A percentile compares a stretch with the other conserved stretches of the same genome.
phyloP scores from a whole-genome alignment of 2,888 invertebrate species.

The Philaethria dido region DNA sequence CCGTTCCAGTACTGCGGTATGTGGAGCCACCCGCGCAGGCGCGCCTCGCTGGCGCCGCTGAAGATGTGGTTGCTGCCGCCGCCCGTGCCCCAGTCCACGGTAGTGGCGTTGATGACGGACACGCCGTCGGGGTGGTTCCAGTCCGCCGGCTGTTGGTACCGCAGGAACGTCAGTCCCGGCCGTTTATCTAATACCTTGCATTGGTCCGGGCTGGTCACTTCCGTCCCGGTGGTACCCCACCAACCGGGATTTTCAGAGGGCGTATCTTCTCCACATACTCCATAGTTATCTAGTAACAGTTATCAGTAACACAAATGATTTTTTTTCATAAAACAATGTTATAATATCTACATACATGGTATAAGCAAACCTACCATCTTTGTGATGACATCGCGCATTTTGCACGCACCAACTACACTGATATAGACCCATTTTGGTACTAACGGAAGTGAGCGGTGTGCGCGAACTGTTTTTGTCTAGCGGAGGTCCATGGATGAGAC shows the following conservation, averaged over 20 bases:
- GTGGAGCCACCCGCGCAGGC: slow-evolving; percentile 91
- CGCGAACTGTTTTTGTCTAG: slow-evolving; percentile 68
- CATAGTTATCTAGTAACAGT: slow-evolving; percentile 86
- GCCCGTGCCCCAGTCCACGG: slow-evolving; percentile 90
- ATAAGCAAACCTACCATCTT: slow-evolving; percentile 85
- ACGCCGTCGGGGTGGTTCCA: slow-evolving; percentile 95
- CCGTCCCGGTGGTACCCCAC: slow-evolving; percentile 94
- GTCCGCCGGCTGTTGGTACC: slow-evolving; percentile 94
- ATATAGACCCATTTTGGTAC: slow-evolving; percentile 89
- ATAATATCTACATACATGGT: neutral
- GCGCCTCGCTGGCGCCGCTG: slow-evolving; percentile 88
- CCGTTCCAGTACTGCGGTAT: slow-evolving; percentile 90
- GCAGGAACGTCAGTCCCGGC: slow-evolving; percentile 94
- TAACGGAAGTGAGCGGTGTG: slow-evolving; percentile 82
- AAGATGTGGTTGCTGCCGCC: slow-evolving; percentile 88
- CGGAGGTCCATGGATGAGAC: slow-evolving; percentile 91
- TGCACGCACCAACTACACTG: slow-evolving; percentile 97
- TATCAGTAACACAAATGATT: neutral
- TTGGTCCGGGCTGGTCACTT: slow-evolving; percentile 88
- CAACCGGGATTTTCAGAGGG: slow-evolving; percentile 93
- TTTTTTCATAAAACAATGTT: neutral
- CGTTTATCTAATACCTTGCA: slow-evolving; percentile 91
- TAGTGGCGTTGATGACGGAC: slow-evolving; percentile 92
- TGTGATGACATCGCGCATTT: slow-evolving; percentile 94
- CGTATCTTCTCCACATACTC: slow-evolving; percentile 93